Evolutionary conservation across 2,888 invertebrate species (phyloP).

Genomic region (Horisme vitalbata): DNA sequence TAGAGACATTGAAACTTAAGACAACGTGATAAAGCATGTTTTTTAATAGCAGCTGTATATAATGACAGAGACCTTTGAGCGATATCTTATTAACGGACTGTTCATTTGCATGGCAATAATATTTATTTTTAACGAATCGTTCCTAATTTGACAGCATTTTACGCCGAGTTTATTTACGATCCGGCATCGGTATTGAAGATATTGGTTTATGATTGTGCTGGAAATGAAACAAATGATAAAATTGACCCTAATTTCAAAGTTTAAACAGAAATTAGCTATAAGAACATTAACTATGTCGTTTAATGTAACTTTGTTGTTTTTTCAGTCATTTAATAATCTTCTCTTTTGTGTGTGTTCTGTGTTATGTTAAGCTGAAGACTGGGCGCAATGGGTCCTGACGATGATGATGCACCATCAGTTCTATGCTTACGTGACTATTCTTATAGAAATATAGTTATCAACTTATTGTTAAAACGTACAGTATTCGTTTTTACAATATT

Average conservation of each 20-base stretch:
- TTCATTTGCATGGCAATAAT: slow-evolving; percentile 33
- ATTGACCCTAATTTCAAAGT: not conserved
- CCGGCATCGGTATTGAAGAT: slow-evolving; percentile 11
- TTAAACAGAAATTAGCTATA: not conserved
- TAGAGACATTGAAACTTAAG: not conserved
- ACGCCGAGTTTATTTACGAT: slow-evolving; percentile 26
- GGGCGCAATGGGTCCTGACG: no score
- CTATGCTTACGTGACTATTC: no score
- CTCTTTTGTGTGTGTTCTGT: no score
- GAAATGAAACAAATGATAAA: slow-evolving; percentile 15
- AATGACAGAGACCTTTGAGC: not conserved
- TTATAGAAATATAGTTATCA: no score
- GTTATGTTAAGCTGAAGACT: no score
- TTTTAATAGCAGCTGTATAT: not conserved
- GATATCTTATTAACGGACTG: slow-evolving; percentile 12
- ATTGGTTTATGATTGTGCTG: slow-evolving; percentile 10
- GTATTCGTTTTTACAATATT: no score
- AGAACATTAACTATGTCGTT: no score
- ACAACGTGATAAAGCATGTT: not conserved
- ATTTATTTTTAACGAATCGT: slow-evolving; percentile 33
- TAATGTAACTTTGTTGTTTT: no score
- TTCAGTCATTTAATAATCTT: no score
- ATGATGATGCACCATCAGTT: no score
- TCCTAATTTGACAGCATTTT: slow-evolving; percentile 35
- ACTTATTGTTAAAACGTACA: no score